These are phyloP conservation scores for Limnothrissa miodon DNA, from an alignment of 2,113 vertebrate genomes.

Conservation along the genomic window DNA sequence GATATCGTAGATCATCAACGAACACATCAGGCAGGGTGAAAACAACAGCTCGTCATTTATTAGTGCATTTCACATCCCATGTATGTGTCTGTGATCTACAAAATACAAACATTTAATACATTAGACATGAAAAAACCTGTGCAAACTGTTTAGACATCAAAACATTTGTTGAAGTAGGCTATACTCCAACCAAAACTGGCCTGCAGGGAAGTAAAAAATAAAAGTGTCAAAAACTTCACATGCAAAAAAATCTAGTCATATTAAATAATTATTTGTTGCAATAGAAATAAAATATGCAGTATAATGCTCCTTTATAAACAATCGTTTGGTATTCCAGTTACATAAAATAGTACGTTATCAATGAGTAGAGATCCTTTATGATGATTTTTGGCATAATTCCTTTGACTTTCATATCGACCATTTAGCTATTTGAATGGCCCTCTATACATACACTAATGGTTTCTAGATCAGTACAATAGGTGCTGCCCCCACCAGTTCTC, in stretches of 20 bases:
- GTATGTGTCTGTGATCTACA: conserved; percentile 17
- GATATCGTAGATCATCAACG: not conserved
- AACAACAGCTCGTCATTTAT: conserved; percentile 8
- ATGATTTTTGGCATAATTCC: not conserved
- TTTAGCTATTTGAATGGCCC: not conserved
- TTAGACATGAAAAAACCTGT: conserved; percentile 33
- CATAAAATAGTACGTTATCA: conserved; percentile 1
- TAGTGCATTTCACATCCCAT: conserved; percentile 14
- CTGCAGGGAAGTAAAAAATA: conserved; percentile 35
- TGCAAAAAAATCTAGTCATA: conserved; percentile 12
- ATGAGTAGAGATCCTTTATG: not conserved
- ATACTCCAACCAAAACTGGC: conserved; percentile 32
- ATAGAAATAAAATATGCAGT: not conserved
- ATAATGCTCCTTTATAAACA: conserved; percentile 21
- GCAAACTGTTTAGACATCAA: conserved; percentile 42
- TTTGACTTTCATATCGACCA: not conserved
- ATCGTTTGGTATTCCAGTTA: conserved; percentile 23
- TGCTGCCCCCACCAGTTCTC: not conserved
- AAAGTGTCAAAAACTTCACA: conserved; percentile 19
- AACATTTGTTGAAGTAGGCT: conserved; percentile 34
- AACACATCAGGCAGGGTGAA: not conserved
- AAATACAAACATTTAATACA: conserved; percentile 36
- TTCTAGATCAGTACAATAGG: not conserved
- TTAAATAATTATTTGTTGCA: conserved; percentile 7
- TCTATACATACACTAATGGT: not conserved